These are phyloP conservation scores for Ictalurus furcatus DNA, from an alignment of 2,113 vertebrate species.

Conservation along the genomic window DNA sequence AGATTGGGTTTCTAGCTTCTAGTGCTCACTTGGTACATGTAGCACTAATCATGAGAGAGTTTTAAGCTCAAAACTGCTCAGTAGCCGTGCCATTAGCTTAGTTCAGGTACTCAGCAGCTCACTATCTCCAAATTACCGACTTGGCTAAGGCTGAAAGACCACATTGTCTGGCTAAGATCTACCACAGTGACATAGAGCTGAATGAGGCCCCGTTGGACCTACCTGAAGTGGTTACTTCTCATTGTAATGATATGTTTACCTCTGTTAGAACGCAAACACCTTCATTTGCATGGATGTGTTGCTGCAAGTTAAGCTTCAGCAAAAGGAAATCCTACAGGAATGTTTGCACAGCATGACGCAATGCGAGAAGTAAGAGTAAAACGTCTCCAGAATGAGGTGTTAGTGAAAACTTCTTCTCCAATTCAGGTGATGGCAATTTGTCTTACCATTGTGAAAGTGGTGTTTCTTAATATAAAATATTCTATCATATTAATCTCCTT, in stretches of 20 bases:
- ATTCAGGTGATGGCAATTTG: not conserved
- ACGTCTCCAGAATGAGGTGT: not conserved
- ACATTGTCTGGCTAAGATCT: constrained; percentile 58
- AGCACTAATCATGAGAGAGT: constrained; percentile 56
- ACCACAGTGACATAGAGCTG: constrained; percentile 43
- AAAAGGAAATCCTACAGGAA: constrained; percentile 35
- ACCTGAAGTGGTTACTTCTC: constrained; percentile 46
- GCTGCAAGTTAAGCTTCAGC: constrained; percentile 19
- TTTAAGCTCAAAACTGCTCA: constrained; percentile 54
- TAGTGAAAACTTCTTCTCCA: not conserved
- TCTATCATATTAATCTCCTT: constrained; percentile 19
- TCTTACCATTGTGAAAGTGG: not conserved
- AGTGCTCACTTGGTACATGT: constrained; percentile 40
- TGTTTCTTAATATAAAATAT: not conserved
- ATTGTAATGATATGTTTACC: constrained; percentile 41
- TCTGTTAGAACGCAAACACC: constrained; percentile 11
- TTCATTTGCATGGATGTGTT: constrained; percentile 27
- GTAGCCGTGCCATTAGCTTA: constrained; percentile 51
- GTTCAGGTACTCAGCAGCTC: constrained; percentile 49
- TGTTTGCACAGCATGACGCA: constrained; percentile 21
- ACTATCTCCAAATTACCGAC: constrained; percentile 58
- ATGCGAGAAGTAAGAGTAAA: not conserved
- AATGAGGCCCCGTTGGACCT: constrained; percentile 41
- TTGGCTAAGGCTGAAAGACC: constrained; percentile 59
- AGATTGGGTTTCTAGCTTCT: constrained; percentile 56